These are phyloP conservation scores for Peromyscus nudipes DNA, from an alignment of 2,797 vertebrate genomes.

Conservation along the genomic window DNA sequence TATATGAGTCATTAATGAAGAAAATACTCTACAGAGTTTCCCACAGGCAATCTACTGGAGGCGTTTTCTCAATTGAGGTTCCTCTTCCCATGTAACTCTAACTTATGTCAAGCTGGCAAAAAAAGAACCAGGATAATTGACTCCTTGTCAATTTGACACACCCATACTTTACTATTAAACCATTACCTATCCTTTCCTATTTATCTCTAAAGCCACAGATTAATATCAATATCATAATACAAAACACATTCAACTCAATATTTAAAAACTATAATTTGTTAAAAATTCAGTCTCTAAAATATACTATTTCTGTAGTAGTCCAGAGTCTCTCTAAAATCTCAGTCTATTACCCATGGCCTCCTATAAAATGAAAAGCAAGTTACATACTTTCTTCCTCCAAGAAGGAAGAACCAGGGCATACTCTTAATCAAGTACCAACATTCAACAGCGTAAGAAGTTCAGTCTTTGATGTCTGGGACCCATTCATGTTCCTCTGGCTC, in stretches of 20 bases:
- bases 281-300: background rate
- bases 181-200: background rate
- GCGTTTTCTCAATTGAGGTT: background rate
- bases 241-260: background rate
- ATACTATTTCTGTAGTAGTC: background rate
- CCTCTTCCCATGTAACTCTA: background rate
- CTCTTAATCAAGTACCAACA: background rate
- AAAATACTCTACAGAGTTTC: background rate
- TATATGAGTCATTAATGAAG: background rate
- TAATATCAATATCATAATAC: background rate
- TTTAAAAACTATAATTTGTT: background rate
- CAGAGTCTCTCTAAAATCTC: background rate
- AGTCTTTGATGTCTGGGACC: background rate
- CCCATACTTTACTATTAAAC: background rate
- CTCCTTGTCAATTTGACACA: background rate
- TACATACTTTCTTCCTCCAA: background rate
- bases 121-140: background rate
- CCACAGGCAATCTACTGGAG: background rate
- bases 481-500: background rate
- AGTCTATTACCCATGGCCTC: background rate
- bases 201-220: too few relatives aligned
- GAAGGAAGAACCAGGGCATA: background rate
- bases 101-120: background rate
- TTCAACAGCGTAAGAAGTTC: background rate
- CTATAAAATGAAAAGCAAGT: background rate